Percentiles rank a stretch among this genome's conserved stretches.
Conservation (phyloP, 2,113 vertebrate species). For the Centropus bengalensis region DNA sequence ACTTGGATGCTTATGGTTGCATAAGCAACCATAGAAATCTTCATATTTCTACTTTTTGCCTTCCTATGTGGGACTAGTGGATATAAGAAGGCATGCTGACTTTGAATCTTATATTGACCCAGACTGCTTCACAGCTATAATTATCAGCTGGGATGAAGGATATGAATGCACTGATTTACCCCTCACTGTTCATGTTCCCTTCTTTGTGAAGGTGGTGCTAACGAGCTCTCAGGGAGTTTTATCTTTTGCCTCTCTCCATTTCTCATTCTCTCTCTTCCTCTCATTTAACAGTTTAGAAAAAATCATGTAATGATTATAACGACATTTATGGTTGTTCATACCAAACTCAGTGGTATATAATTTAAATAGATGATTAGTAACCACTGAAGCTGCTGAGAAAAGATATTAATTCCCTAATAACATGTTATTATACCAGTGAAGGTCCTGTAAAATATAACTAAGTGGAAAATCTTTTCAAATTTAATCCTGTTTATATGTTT, state of each 20-base stretch:
- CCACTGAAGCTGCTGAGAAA: not conserved
- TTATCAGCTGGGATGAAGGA: not conserved
- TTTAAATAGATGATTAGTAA: conserved; percentile 19
- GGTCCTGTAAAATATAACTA: not conserved
- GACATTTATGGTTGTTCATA: not conserved
- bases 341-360: not conserved
- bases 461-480: not conserved
- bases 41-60: not conserved
- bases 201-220: fast-evolving
- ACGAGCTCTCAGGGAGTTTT: not conserved
- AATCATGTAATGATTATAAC: not conserved
- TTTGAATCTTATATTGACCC: not conserved
- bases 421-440: not conserved
- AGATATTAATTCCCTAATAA: conserved; percentile 2
- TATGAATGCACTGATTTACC: not conserved
- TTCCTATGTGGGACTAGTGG: not conserved
- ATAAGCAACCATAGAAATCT: too few species aligned
- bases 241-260: not conserved
- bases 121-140: not conserved
- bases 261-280: not conserved
- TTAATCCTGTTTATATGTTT: not conserved
- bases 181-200: not conserved
- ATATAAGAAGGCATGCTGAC: not conserved
- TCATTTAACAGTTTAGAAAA: not conserved
- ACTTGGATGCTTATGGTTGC: not conserved